A percentile compares a stretch with the other conserved stretches of the same genome.
Evolutionary conservation across 1,140 invertebrate genomes (phyloP).

Genomic region (Aporrectodea caliginosa): DNA sequence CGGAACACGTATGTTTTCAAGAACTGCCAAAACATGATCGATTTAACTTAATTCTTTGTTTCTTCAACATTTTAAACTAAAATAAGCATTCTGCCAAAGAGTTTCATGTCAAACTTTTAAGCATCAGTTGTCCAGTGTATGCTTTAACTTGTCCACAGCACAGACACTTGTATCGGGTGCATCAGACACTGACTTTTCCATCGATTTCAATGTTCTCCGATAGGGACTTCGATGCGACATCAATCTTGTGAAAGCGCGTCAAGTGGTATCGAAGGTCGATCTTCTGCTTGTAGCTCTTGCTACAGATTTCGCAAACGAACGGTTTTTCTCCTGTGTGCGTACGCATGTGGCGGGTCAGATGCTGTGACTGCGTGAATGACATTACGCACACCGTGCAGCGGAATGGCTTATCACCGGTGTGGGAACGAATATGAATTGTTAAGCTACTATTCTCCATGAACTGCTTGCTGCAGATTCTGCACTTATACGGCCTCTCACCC

Average conservation of each 20-base stretch:
- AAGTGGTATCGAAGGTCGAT: slow-evolving; percentile 79
- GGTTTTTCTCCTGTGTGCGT: slow-evolving; percentile 94
- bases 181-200: too few species aligned
- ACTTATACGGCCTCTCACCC: slow-evolving; percentile 33
- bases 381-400: slow-evolving; percentile 68
- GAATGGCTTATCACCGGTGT: slow-evolving; percentile 37
- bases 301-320: not conserved
- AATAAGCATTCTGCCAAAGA: too few species aligned
- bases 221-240: not conserved
- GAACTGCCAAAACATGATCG: too few species aligned
- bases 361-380: slow-evolving; percentile 93
- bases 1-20: too few species aligned
- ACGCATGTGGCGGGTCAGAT: slow-evolving; percentile 94
- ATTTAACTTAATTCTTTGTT: too few species aligned
- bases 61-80: too few species aligned
- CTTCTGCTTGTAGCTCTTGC: slow-evolving; percentile 61
- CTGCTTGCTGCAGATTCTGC: slow-evolving; percentile 34
- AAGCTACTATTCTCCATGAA: slow-evolving; percentile 20
- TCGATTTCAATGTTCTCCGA: not conserved
- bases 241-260: slow-evolving; percentile 49
- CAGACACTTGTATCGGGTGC: too few species aligned
- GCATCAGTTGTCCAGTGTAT: too few species aligned
- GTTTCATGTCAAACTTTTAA: too few species aligned
- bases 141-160: too few species aligned
- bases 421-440: not conserved